Percentiles rank a stretch among this genome's conserved stretches.
These are phyloP conservation scores for Samia ricini DNA, from an alignment of 1,140 invertebrate species.

Conservation along the genomic window DNA sequence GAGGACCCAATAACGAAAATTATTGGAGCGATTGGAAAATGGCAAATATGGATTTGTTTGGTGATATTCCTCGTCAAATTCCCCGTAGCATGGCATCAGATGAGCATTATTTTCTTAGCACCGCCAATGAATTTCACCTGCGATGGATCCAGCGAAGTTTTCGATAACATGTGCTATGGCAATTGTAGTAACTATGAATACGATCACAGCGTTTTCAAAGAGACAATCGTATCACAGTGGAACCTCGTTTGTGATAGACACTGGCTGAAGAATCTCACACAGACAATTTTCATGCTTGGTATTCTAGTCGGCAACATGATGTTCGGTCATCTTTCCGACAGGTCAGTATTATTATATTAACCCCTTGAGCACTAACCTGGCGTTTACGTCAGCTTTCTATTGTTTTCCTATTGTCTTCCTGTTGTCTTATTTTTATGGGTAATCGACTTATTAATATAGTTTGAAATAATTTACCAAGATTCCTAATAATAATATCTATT, in stretches of 20 bases:
- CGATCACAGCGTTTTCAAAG: conserved; percentile 81
- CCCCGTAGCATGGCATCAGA: conserved; percentile 85
- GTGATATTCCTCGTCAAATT: conserved; percentile 84
- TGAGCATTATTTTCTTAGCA: conserved; percentile 82
- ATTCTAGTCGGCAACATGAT: conserved; percentile 84
- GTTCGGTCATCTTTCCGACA: conserved; percentile 86
- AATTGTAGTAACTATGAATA: conserved; percentile 80
- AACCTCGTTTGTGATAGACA: conserved; percentile 82
- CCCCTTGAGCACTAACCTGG: no score
- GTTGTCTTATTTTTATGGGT: no score
- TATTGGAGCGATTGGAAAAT: conserved; percentile 84
- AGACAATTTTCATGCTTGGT: conserved; percentile 87
- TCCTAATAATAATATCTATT: no score
- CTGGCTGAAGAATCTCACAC: conserved; percentile 83
- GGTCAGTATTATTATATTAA: conserved; percentile 78
- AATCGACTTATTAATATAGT: no score
- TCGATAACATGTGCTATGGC: conserved; percentile 51
- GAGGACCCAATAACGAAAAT: conserved; percentile 67
- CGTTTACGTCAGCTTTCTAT: no score
- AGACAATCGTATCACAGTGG: conserved; percentile 87
- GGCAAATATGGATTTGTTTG: conserved; percentile 83
- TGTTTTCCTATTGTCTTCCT: no score
- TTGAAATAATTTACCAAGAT: no score
- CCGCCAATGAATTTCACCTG: conserved; percentile 77
- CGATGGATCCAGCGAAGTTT: conserved; percentile 42